Percentiles rank a stretch among this genome's conserved stretches.
These are phyloP conservation scores for Eulemur albifrons DNA, from an alignment of 2,797 vertebrate genomes.

Conservation along the genomic window DNA sequence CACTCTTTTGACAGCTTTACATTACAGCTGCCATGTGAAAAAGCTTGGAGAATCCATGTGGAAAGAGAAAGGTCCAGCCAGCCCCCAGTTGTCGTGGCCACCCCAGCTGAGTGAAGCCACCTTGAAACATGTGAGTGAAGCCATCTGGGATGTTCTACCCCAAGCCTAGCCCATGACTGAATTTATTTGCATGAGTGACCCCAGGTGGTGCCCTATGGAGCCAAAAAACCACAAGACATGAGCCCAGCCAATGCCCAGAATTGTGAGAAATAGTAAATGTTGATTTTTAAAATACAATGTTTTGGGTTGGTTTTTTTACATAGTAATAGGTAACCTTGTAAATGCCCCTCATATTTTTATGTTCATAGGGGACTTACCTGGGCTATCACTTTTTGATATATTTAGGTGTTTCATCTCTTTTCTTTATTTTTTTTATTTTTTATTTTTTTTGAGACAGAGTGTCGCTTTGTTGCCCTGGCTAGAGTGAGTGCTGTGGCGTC, in stretches of 20 bases:
- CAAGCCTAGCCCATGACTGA: background rate
- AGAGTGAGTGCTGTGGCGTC: no score
- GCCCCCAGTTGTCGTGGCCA: background rate
- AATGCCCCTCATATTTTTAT: background rate
- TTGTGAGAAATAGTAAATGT: conserved; percentile 3
- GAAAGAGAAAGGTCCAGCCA: background rate
- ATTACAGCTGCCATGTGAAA: background rate
- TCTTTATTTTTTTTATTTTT: background rate
- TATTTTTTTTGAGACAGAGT: no score
- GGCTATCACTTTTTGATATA: background rate
- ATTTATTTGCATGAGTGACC: background rate
- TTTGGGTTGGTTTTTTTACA: background rate
- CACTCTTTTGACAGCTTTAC: background rate
- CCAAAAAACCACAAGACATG: background rate
- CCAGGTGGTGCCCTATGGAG: background rate
- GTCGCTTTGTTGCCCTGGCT: no score
- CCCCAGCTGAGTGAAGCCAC: background rate
- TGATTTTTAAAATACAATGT: background rate
- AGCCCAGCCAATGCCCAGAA: background rate
- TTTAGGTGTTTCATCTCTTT: background rate
- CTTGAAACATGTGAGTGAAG: background rate
- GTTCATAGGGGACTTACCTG: background rate
- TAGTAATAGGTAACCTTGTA: background rate
- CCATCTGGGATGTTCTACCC: background rate
- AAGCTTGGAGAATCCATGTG: background rate